Conservation (phyloP, 2,113 vertebrate species). For the Gnathonemus echidnorhynchus region DNA sequence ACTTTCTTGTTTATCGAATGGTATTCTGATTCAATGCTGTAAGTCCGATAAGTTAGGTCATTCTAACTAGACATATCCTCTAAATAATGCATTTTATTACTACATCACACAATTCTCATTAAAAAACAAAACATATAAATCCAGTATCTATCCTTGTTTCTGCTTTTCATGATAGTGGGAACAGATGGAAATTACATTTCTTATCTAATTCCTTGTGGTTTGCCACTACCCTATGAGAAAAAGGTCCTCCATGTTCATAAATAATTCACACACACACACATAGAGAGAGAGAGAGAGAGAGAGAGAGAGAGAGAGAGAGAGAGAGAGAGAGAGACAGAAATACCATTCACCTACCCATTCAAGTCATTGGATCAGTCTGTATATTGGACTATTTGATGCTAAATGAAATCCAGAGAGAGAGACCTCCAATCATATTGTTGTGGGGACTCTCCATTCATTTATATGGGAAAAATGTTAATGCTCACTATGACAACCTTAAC, state of each 20-base stretch:
- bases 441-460: too few relatives aligned
- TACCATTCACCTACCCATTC: not conserved
- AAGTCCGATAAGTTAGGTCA: not conserved
- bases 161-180: not conserved
- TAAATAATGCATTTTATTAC: not conserved
- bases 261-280: not conserved
- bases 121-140: not conserved
- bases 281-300: too few relatives aligned
- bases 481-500: too few relatives aligned
- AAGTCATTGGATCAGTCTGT: not conserved
- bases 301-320: too few relatives aligned
- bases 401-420: not conserved
- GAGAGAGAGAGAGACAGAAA: not conserved
- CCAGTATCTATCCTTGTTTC: not conserved
- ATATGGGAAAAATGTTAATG: too few relatives aligned
- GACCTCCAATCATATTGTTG: too few relatives aligned
- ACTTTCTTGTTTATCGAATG: not conserved
- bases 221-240: not conserved
- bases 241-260: not conserved
- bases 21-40: not conserved
- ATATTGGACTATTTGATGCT: not conserved
- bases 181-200: not conserved
- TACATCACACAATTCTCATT: not conserved
- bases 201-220: not conserved
- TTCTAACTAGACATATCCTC: not conserved